A percentile compares a stretch with the other conserved stretches of the same genome.
phyloP scores from a whole-genome alignment of 2,113 vertebrate species.

The Xerus inauris region DNA sequence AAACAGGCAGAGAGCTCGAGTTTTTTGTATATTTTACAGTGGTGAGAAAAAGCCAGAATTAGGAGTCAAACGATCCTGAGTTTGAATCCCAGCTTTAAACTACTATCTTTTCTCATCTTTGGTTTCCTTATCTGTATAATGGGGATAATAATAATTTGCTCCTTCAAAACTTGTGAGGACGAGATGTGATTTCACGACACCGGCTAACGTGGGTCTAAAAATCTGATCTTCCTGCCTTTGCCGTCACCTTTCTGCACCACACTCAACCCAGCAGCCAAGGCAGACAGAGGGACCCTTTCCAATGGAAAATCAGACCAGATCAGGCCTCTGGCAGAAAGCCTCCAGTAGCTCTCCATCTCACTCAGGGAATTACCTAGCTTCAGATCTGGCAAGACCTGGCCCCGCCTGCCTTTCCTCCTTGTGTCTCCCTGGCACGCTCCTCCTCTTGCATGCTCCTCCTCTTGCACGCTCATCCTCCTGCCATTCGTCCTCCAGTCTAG shows the following conservation, averaged over 20 bases:
- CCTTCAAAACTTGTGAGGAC: neutral
- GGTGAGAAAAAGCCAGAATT: neutral
- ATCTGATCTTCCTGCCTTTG: neutral
- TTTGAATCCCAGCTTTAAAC: neutral
- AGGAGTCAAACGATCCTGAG: neutral
- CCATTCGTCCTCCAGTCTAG: neutral
- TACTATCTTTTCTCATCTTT: neutral
- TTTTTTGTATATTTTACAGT: neutral
- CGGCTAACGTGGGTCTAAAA: neutral
- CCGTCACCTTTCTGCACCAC: neutral
- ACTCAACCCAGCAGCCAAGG: neutral
- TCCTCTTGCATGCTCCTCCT: too few species aligned
- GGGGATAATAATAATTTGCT: neutral
- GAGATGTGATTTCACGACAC: neutral
- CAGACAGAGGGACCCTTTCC: neutral
- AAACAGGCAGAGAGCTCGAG: neutral
- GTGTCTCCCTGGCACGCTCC: neutral
- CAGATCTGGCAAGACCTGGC: neutral
- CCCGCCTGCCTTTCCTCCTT: neutral
- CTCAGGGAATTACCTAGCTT: neutral
- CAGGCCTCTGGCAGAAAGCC: neutral
- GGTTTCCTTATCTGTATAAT: neutral
- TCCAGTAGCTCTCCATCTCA: neutral
- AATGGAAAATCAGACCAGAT: neutral
- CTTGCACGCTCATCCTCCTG: neutral